Base-by-base conservation (phyloP, 2,888 invertebrate genomes). In the Resseliella maxima region DNA sequence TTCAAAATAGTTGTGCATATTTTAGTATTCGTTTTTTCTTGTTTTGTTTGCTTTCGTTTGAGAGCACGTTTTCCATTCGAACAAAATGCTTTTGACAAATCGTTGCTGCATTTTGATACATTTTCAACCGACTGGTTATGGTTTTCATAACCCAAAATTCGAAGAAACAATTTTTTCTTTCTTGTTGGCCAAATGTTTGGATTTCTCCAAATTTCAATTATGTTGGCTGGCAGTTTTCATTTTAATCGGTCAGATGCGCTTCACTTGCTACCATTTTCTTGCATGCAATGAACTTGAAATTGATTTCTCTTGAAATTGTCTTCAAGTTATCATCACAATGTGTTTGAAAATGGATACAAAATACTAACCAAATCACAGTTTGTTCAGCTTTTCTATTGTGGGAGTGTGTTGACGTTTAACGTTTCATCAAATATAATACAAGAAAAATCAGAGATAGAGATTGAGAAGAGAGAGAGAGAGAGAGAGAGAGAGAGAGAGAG, bases 1-100 rank as follows among this genome's bases (percentile, higher is more conserved):
- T 83, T 83, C 83, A 83, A 83, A 83, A 72, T 72, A 72, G 72
- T 72, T 72, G 72, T 72, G 72, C 72, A 72, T 72, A 72, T 83
- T 83, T 38, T n/a, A 83, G 83, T 83, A 38, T 18, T 83, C 18
- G 59, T 59, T 59, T 1, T 59, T 24, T 59, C 24, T 59, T 1
- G n/a, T 6, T 59, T 59, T 6, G 24, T 59, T 24, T 59, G 5
- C 15, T 59, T 59, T 59, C 59, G 24, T n/a, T 18, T 41, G 12
- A 41, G 59, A 59, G 59, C 59, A 59, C 59, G 72, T 72, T 72
- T 31, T 31, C 15, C 72, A 31, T 31, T 72, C 31, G 31, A 35
- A 35, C 72, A 72, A 1, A 35, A 72, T n/a, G n/a, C 5, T 72
- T 72, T 72, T 72, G 72, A 72, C 72, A 72, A 72, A 72, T 72